A percentile compares a stretch with the other conserved stretches of the same genome.
Evolutionary conservation across 2,113 vertebrate genomes (phyloP).

Genomic region (Dasyornis broadbenti): DNA sequence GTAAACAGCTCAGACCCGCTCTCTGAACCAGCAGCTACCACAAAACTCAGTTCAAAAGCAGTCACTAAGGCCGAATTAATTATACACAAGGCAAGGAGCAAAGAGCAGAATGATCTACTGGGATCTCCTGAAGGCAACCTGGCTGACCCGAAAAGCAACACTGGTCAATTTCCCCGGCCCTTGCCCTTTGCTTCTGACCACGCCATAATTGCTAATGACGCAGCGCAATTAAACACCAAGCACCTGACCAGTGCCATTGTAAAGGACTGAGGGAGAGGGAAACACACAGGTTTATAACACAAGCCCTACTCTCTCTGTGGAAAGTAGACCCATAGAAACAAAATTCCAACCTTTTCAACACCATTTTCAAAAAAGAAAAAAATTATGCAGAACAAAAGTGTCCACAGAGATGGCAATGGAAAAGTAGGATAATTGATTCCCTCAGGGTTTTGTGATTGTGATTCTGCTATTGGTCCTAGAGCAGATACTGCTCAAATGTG

Average conservation of each 20-base stretch:
- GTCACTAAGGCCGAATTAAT: slow-evolving; percentile 14
- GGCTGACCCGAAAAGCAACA: neutral
- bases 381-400: neutral
- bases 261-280: neutral
- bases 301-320: neutral
- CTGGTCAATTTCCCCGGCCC: neutral
- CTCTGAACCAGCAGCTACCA: neutral
- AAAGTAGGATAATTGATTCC: neutral
- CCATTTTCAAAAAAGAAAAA: neutral
- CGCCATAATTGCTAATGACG: neutral
- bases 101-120: neutral
- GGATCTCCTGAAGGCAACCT: neutral
- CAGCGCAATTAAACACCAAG: neutral
- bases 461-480: neutral
- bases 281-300: neutral
- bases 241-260: neutral
- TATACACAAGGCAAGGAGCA: neutral
- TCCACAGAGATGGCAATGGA: neutral
- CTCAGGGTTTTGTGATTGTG: neutral
- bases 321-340: neutral
- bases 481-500: neutral
- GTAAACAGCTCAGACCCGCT: neutral
- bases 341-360: neutral
- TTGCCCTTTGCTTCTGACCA: neutral
- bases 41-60: neutral